phyloP scores from a whole-genome alignment of 1,140 invertebrate genomes.

The Pachypsylla venusta region DNA sequence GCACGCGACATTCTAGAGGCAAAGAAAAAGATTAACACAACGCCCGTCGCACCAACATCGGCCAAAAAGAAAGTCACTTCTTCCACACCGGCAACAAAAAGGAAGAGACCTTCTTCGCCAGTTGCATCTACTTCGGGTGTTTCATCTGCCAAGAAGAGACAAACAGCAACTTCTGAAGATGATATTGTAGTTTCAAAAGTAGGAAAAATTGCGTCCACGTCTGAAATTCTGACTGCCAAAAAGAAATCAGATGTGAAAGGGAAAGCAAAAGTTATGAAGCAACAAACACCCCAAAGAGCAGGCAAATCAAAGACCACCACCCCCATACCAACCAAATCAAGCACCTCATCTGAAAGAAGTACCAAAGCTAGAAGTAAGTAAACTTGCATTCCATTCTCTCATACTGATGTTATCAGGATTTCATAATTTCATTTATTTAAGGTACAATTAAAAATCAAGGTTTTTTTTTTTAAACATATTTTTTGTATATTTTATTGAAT shows the following conservation, averaged over 20 bases:
- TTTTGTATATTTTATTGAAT: no score
- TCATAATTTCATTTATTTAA: no score
- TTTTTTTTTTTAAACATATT: no score
- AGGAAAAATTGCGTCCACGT: constrained; percentile 12
- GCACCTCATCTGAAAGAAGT: constrained; percentile 16
- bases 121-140: not conserved
- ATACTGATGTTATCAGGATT: no score
- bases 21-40: constrained; percentile 12
- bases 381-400: no score
- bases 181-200: not conserved
- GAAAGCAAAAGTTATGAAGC: constrained; percentile 1
- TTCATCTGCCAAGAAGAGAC: constrained; percentile 12
- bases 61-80: constrained; percentile 1
- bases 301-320: constrained; percentile 16
- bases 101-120: not conserved
- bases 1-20: not conserved
- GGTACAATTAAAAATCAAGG: no score
- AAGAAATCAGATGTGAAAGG: constrained; percentile 16
- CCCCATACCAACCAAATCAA: not conserved
- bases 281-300: constrained; percentile 15
- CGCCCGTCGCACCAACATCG: not conserved
- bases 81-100: not conserved
- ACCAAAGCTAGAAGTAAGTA: constrained; percentile 23
- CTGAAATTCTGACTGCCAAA: constrained; percentile 16
- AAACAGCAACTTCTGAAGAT: not conserved